Evolutionary conservation across 2,797 vertebrate genomes (phyloP), one percentile per base, ranked within the genome.

Genomic region (Megaceryle alcyon): DNA sequence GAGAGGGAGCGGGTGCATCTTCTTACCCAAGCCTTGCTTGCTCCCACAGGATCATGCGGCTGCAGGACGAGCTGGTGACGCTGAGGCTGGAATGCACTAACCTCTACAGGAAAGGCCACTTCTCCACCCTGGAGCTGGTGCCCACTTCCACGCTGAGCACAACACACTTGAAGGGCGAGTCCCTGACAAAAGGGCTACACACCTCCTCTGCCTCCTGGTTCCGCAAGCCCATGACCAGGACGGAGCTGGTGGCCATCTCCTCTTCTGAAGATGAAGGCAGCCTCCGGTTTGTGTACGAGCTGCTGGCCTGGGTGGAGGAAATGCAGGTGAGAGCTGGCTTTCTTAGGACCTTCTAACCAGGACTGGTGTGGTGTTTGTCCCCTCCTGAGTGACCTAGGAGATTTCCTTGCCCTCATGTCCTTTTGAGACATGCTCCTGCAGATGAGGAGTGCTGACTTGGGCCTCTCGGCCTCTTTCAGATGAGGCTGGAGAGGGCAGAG

Each of bases 231-330:
- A 98, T 99, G 98, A 98, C 98, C 84, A 98, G 99, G n/a, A 94
- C 98, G 2, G 99, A 99, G 96, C 98, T 99, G 95, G 98, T 99
- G 95, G 98, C 99, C 96, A 98, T 99, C 97, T 99, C 99, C 2
- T 99, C 99, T 21, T 99, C 99, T 0, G 99, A 99, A 96, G 99
- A 99, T 4, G 99, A 99, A 88, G 99, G 99, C 76, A 99, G 98
- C 96, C 98, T 99, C 79, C 98, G 99, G 95, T 99, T 99, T 51
- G 99, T 99, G 92, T 99, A 99, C 12, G 99, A 99, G 96, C 98
- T 99, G 91, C 98, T 99, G 17, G 99, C 99, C 82, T 99, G 99
- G 99, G 99, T 99, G 96, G 99, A 99, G 97, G 99, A 99, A 97
- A 99, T 99, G 19, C 99, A 99, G 98, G 99, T 99, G 81, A n/a